Percentiles rank a stretch among this genome's conserved stretches.
Conservation (phyloP, 2,797 vertebrate genomes). For the Coilia nasus region DNA sequence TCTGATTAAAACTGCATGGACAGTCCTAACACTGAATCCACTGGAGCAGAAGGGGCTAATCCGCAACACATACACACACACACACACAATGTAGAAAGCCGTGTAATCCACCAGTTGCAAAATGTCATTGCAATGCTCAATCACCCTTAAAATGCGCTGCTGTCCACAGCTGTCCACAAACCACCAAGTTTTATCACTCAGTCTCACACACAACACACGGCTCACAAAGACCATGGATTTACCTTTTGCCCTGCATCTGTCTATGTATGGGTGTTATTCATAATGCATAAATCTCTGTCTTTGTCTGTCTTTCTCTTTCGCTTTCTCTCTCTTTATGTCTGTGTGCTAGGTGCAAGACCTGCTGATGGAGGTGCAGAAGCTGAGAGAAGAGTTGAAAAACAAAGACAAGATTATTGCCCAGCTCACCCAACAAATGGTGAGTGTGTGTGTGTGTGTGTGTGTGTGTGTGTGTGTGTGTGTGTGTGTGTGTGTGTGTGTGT, state of each 20-base stretch:
- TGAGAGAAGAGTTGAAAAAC: constrained; percentile 86
- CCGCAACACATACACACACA: constrained; percentile 24
- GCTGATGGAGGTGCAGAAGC: constrained; percentile 85
- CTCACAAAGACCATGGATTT: no score
- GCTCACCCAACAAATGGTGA: constrained; percentile 86
- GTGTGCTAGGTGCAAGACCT: constrained; percentile 81
- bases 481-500: constrained; percentile 20
- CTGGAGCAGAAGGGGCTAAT: constrained; percentile 1
- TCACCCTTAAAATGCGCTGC: not conserved
- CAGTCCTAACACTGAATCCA: not conserved
- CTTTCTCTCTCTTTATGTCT: no score
- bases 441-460: constrained; percentile 51
- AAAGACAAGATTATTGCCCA: constrained; percentile 85
- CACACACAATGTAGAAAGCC: not conserved
- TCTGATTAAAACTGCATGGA: constrained; percentile 21
- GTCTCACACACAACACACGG: no score
- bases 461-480: constrained; percentile 1
- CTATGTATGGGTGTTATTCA: no score
- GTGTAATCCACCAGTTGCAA: not conserved
- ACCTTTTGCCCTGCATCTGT: no score
- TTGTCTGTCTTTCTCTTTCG: no score
- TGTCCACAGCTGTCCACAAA: not conserved
- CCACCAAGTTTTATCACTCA: not conserved
- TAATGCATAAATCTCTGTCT: not conserved
- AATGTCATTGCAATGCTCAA: not conserved